A percentile compares a stretch with the other conserved stretches of the same genome.
Evolutionary conservation across 2,888 invertebrate genomes (phyloP).

Genomic region (Clivina fossor): DNA sequence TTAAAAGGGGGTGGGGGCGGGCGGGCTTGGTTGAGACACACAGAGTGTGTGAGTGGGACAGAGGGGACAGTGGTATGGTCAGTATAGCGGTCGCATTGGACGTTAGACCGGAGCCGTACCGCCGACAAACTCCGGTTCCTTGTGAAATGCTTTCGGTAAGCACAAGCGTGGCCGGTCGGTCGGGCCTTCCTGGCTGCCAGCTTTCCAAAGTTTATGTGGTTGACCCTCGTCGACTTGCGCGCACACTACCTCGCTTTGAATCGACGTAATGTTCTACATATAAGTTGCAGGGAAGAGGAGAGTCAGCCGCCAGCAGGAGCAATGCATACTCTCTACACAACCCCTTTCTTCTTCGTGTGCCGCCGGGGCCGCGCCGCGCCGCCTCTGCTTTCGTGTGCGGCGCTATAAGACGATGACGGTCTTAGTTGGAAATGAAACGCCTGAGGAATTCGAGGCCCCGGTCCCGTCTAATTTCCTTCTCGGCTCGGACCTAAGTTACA

Average conservation of each 20-base stretch:
- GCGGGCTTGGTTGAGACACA: conserved; percentile 27
- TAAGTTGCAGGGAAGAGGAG: too few species aligned
- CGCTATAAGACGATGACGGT: too few species aligned
- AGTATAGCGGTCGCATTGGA: too few species aligned
- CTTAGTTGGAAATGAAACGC: conserved; percentile 52
- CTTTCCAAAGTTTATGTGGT: conserved; percentile 55
- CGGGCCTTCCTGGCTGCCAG: conserved; percentile 45
- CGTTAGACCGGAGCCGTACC: conserved; percentile 1
- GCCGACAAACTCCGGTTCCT: conserved; percentile 5
- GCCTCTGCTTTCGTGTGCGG: too few species aligned
- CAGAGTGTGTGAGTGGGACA: neutral
- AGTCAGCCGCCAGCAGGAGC: too few species aligned
- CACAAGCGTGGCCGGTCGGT: conserved; percentile 24
- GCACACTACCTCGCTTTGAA: too few species aligned
- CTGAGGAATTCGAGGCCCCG: conserved; percentile 51
- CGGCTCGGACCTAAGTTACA: conserved; percentile 46
- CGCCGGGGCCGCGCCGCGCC: conserved; percentile 31
- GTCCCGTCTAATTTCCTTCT: conserved; percentile 48
- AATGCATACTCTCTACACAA: too few species aligned
- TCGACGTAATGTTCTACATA: conserved; percentile 35
- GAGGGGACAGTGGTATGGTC: too few species aligned
- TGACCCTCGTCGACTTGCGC: conserved; percentile 51
- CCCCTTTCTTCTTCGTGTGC: conserved; percentile 35
- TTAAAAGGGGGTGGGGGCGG: conserved; percentile 48
- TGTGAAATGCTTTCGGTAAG: conserved; percentile 49